Conservation (phyloP, 2,113 vertebrate genomes). For the Eonycteris spelaea region DNA sequence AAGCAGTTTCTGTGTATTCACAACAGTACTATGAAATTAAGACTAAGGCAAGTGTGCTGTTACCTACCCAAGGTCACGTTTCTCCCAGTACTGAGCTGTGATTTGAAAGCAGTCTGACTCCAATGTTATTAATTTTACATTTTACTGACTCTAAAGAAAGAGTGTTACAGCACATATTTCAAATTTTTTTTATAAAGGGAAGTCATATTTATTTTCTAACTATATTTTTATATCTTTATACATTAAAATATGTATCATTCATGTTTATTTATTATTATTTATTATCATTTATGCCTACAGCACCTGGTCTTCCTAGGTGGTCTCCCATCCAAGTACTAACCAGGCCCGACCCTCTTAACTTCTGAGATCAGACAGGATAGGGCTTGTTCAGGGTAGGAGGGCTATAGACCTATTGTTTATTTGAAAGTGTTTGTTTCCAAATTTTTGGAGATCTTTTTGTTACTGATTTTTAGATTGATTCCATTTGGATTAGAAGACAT, state of each 20-base stretch:
- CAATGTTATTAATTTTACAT: background rate
- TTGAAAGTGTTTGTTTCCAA: background rate
- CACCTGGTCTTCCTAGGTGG: no score
- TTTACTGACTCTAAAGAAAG: background rate
- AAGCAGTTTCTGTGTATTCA: background rate
- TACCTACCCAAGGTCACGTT: background rate
- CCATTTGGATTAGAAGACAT: slow-evolving; percentile 22
- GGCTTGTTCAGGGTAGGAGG: no score
- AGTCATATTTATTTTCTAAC: background rate
- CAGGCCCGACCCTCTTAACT: no score
- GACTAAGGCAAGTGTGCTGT: background rate
- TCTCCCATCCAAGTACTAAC: no score
- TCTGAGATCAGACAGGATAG: no score
- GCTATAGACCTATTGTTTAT: background rate
- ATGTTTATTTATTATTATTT: background rate
- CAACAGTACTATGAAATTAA: background rate
- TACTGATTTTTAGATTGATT: background rate
- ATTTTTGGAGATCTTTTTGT: background rate
- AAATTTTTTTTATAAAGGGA: background rate
- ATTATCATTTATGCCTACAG: no score
- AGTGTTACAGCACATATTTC: background rate
- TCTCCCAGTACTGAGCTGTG: background rate
- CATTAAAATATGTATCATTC: background rate
- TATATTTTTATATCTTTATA: background rate
- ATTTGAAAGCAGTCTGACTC: background rate